Evolutionary conservation across 1,140 invertebrate genomes (phyloP).

Genomic region (Trichogramma pretiosum): DNA sequence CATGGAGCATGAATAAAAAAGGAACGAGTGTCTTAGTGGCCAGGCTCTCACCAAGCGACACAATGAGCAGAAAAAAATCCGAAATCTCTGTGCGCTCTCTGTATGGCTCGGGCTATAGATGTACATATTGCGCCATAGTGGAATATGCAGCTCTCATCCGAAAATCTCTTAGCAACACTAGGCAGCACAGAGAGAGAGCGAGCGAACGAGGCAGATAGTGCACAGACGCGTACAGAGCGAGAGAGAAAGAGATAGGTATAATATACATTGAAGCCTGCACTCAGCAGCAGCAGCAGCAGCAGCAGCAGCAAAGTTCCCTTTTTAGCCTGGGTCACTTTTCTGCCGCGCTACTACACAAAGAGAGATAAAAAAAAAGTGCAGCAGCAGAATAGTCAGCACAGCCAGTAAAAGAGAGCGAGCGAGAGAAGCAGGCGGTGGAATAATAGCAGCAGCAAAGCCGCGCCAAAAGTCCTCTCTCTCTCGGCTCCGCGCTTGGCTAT

Average conservation of each 20-base stretch:
- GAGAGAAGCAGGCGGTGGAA: too few species aligned
- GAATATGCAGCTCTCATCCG: neutral
- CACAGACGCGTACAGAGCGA: neutral
- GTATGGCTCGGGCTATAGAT: neutral
- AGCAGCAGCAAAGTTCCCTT: neutral
- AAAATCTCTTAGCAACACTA: neutral
- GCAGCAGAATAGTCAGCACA: too few species aligned
- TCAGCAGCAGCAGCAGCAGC: neutral
- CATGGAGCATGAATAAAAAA: too few species aligned
- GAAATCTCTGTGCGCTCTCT: neutral
- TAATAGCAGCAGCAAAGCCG: slow-evolving; percentile 14
- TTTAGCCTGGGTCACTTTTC: too few species aligned
- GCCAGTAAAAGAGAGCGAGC: too few species aligned
- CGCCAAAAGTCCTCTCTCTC: slow-evolving; percentile 9
- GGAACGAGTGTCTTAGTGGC: too few species aligned
- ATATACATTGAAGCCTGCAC: neutral
- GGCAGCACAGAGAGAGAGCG: neutral
- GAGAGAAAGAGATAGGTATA: too few species aligned
- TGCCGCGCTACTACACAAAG: too few species aligned
- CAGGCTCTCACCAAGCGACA: too few species aligned
- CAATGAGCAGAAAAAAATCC: too few species aligned
- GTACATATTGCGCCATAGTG: too few species aligned
- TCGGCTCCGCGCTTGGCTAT: neutral
- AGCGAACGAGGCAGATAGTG: neutral
- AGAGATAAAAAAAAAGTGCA: too few species aligned